Percentiles rank a stretch among this genome's conserved stretches.
Evolutionary conservation across 2,113 vertebrate species (phyloP).

Genomic region (Tragelaphus scriptus): DNA sequence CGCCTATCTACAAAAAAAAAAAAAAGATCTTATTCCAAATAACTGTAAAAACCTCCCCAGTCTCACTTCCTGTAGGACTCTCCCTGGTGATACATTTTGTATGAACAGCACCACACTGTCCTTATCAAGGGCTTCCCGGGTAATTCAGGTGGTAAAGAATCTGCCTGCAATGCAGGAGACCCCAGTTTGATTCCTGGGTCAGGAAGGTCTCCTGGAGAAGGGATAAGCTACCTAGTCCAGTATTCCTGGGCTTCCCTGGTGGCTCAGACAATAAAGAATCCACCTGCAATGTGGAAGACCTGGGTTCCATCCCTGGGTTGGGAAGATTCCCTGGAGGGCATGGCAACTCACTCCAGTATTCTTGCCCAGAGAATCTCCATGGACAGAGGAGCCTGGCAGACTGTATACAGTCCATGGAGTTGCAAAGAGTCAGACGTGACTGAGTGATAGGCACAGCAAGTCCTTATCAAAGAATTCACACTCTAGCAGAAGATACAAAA

Average conservation of each 20-base stretch:
- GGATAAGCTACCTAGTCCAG: not conserved
- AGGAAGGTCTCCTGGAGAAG: not conserved
- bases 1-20: not conserved
- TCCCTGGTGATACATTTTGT: not conserved
- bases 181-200: not conserved
- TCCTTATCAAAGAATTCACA: slow-evolving; percentile 25
- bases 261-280: not conserved
- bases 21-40: not conserved
- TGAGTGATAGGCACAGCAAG: not conserved
- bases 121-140: not conserved
- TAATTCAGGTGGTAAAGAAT: not conserved
- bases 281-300: not conserved
- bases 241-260: not conserved
- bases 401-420: not conserved
- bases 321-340: not conserved
- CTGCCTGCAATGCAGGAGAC: not conserved
- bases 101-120: not conserved
- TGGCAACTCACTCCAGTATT: not conserved
- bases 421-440: not conserved
- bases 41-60: not conserved
- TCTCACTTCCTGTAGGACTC: not conserved
- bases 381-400: not conserved
- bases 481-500: not conserved
- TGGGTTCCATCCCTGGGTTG: not conserved
- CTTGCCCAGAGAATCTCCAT: not conserved